phyloP scores from a whole-genome alignment of 2,113 vertebrate genomes.

The Hippocampus mohnikei region DNA sequence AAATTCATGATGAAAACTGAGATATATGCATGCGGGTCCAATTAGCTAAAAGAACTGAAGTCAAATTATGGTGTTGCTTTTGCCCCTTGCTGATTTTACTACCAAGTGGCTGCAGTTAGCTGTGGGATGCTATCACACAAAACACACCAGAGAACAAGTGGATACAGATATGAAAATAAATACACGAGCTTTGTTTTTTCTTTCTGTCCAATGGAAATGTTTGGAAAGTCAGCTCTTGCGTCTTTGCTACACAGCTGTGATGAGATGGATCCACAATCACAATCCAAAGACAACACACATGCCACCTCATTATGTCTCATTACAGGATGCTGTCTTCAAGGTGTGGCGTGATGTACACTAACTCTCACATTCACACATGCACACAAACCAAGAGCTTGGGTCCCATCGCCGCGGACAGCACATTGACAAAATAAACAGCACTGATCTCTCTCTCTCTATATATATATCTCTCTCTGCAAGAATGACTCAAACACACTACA shows the following conservation, averaged over 20 bases:
- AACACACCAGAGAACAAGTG: conserved; percentile 32
- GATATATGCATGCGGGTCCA: not conserved
- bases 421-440: conserved; percentile 65
- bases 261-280: conserved; percentile 21
- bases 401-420: conserved; percentile 36
- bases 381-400: conserved; percentile 1
- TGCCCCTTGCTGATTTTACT: conserved; percentile 48
- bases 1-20: no score
- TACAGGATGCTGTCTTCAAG: conserved; percentile 27
- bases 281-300: conserved; percentile 18
- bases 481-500: conserved; percentile 44
- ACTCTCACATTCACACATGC: conserved; percentile 9
- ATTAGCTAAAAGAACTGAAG: conserved; percentile 25
- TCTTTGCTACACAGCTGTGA: not conserved
- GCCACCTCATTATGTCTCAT: conserved; percentile 45
- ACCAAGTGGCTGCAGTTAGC: conserved; percentile 45
- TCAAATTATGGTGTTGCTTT: conserved; percentile 42
- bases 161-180: conserved; percentile 24
- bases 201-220: not conserved
- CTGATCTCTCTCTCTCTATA: conserved; percentile 29
- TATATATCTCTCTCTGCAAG: conserved; percentile 37
- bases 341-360: conserved; percentile 27
- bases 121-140: conserved; percentile 33
- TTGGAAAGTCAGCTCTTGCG: conserved; percentile 3
- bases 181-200: conserved; percentile 21